Evolutionary conservation across 1,140 invertebrate genomes (phyloP).

Genomic region (Drosophila rhopaloa): DNA sequence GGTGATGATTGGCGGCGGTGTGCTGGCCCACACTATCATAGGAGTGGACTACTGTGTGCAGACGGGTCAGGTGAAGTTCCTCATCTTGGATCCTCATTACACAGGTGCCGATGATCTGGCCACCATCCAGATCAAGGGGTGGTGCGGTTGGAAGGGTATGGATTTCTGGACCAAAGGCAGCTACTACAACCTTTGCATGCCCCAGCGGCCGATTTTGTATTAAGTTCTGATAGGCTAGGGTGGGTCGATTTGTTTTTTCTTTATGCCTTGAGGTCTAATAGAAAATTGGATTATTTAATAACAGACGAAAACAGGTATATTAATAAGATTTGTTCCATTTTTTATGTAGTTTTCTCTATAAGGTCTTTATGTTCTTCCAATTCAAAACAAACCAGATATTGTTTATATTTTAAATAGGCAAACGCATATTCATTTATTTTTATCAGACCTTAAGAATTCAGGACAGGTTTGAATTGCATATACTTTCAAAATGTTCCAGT

Average conservation of each 20-base stretch:
- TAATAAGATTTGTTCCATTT: too few species aligned
- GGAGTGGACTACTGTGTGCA: conserved; percentile 95
- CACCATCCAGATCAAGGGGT: conserved; percentile 92
- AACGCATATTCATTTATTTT: neutral
- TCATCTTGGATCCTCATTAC: conserved; percentile 99
- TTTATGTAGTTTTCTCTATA: too few species aligned
- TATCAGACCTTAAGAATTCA: too few species aligned
- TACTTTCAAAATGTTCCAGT: neutral
- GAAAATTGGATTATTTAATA: neutral
- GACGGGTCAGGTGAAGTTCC: conserved; percentile 92
- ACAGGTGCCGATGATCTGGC: conserved; percentile 92
- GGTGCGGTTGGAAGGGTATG: conserved; percentile 96
- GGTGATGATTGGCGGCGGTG: conserved; percentile 99
- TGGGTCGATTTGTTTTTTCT: conserved; percentile 5
- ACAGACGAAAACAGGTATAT: too few species aligned
- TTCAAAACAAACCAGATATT: neutral
- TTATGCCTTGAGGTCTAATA: neutral
- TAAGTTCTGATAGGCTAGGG: conserved; percentile 60
- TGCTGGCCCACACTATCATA: conserved; percentile 98
- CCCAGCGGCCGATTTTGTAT: conserved; percentile 88
- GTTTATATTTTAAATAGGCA: neutral
- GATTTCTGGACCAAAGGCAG: conserved; percentile 96
- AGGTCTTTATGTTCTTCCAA: too few species aligned
- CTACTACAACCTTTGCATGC: conserved; percentile 98
- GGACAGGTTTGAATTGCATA: too few species aligned